Base-by-base conservation (phyloP, 2,888 invertebrate species). In the Periphyllus acericola region DNA sequence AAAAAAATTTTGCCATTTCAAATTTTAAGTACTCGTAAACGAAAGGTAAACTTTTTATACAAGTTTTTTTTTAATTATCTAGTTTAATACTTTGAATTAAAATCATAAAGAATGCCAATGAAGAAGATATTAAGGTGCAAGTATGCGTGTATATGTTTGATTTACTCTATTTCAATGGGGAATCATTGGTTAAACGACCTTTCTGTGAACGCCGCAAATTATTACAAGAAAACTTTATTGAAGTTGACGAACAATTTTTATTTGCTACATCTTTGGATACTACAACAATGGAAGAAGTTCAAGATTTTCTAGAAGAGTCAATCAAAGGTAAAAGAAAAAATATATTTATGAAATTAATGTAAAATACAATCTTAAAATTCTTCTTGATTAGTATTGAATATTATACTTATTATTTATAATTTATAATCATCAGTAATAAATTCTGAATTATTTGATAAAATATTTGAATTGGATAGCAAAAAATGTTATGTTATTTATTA, bases 111-210 rank as follows among this genome's bases (percentile, higher is more conserved):
- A 96, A 96, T 92, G 96, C 95, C 0, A 94, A 93, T 90, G 95
- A 94, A 90, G 92, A 93, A 0, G 95, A 96, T 81, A 96, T 96
- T 89, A 96, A 95, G 91, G 96, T 96, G 0, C 96, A 96, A 92
- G 98, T 99, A 89, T 98, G 98, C 91, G 95, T 99, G 55, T 99
- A 97, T 92, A 96, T 98, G 92, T 99, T 99, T 92, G 99, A 99
- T 93, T 92, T 99, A 90, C 93, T 99, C 34, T 98, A 95, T 91
- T 93, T 99, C 21, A 99, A 99, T 93, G 98, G 97, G 0, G 93
- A 94, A 90, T 92, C 98, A 4, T 93, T 99, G 52, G 97, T 99
- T 0, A 93, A 94, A 81, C 93, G 95, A 89, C 94, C 98, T 9
- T 95, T 99, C 89, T 91, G 93, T 0, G 93, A 94, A 90, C 93